A percentile compares a stretch with the other conserved stretches of the same genome.
phyloP scores from a whole-genome alignment of 2,113 vertebrate species.

The Nipponia nippon region DNA sequence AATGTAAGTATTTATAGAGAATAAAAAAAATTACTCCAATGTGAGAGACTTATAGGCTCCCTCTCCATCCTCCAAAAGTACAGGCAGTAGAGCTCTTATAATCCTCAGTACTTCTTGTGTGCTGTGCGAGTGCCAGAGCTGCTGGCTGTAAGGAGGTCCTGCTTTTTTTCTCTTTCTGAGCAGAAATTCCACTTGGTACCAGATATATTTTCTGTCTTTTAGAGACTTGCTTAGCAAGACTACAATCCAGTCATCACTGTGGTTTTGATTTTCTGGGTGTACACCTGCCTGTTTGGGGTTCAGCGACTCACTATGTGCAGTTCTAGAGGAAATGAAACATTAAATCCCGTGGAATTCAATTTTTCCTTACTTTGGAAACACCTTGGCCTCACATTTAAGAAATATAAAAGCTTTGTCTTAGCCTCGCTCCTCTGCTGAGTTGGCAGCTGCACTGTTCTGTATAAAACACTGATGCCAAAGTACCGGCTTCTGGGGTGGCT shows the following conservation, averaged over 20 bases:
- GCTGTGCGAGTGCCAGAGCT: not conserved
- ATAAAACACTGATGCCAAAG: not conserved
- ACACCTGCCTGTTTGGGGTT: not conserved
- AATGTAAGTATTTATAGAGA: not conserved
- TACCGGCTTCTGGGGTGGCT: not conserved
- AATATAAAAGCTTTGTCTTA: not conserved
- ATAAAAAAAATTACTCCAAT: not conserved
- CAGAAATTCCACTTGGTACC: not conserved
- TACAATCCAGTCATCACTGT: not conserved
- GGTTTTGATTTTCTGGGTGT: not conserved
- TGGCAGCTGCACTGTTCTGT: not conserved
- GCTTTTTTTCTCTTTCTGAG: not conserved
- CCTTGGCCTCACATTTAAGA: not conserved
- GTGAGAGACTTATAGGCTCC: not conserved
- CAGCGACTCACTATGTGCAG: not conserved
- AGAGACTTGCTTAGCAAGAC: not conserved
- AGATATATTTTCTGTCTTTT: not conserved
- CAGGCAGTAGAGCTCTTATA: not conserved
- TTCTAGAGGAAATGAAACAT: not conserved
- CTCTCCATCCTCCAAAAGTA: not conserved
- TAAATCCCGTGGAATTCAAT: not conserved
- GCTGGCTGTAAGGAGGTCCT: not conserved
- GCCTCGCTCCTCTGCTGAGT: not conserved
- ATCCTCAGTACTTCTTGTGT: not conserved
- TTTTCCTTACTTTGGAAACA: not conserved